phyloP scores from a whole-genome alignment of 2,888 invertebrate species.

The Pristionchus fissidentatus region DNA sequence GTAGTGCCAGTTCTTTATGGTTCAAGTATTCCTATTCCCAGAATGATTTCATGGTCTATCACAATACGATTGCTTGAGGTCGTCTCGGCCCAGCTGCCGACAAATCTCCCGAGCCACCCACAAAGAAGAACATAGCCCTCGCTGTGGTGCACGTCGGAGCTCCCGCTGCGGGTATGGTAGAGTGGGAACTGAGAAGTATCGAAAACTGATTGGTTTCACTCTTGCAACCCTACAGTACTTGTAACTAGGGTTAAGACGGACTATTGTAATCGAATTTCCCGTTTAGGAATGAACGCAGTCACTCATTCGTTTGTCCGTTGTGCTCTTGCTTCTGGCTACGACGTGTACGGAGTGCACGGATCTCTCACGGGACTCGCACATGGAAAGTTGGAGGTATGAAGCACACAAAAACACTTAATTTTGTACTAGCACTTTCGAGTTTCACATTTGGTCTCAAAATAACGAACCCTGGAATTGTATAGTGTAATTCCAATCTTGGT shows the following conservation, averaged over 20 bases:
- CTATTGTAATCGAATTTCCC: background rate
- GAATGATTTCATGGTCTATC: too few relatives aligned
- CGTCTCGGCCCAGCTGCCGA: slow-evolving; percentile 48
- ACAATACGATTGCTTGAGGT: slow-evolving; percentile 24
- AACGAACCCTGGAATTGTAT: background rate
- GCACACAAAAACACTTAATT: too few relatives aligned
- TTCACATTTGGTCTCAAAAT: background rate
- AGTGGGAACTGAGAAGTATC: background rate
- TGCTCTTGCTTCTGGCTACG: slow-evolving; percentile 92
- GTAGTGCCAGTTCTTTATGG: too few relatives aligned
- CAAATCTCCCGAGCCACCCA: background rate
- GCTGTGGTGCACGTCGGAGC: slow-evolving; percentile 97
- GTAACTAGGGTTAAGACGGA: background rate
- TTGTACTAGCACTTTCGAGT: too few relatives aligned
- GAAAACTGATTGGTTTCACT: background rate
- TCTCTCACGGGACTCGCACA: slow-evolving; percentile 93
- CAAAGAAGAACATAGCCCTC: slow-evolving; percentile 47
- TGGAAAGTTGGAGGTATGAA: slow-evolving; percentile 81
- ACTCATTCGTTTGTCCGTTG: slow-evolving; percentile 95
- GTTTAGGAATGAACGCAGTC: slow-evolving; percentile 91
- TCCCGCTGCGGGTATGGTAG: slow-evolving; percentile 87
- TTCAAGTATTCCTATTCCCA: too few relatives aligned
- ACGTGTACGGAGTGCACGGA: slow-evolving; percentile 91
- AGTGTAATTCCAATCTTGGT: too few relatives aligned
- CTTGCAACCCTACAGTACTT: background rate